These are phyloP conservation scores for Tricholaema leucomelas DNA, from an alignment of 2,113 vertebrate genomes.

Conservation along the genomic window DNA sequence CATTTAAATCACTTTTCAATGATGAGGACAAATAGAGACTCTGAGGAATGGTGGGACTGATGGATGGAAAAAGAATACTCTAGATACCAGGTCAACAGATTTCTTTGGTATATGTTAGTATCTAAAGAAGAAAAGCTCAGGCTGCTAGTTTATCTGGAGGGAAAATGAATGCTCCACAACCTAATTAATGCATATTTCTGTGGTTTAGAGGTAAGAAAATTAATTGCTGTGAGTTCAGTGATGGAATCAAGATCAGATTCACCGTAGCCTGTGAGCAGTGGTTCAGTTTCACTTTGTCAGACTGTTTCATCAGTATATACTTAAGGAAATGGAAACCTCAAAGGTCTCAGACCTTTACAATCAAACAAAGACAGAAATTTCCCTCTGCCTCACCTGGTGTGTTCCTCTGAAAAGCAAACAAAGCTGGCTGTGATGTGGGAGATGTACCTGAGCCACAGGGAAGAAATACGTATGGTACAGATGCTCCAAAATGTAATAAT, in stretches of 20 bases:
- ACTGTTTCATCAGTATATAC: constrained; percentile 16
- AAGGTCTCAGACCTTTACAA: constrained; percentile 27
- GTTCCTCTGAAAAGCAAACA: constrained; percentile 1
- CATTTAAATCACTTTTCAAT: neutral
- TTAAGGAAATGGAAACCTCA: constrained; percentile 39
- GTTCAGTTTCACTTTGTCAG: constrained; percentile 6
- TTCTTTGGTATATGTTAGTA: neutral
- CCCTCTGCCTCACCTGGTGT: neutral
- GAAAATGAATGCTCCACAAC: constrained; percentile 11
- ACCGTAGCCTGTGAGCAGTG: neutral
- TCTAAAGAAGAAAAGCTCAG: constrained; percentile 2
- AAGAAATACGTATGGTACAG: fast-evolving
- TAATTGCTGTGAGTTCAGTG: constrained; percentile 45
- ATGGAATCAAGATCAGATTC: constrained; percentile 47
- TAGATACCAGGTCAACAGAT: neutral
- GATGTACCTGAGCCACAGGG: neutral
- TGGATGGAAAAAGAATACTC: neutral
- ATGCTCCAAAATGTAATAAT: neutral
- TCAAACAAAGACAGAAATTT: neutral
- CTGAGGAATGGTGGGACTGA: neutral
- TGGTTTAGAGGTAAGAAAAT: constrained; percentile 70
- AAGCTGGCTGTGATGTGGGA: neutral
- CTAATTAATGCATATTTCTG: constrained; percentile 55
- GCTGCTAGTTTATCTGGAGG: neutral
- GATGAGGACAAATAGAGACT: neutral